Evolutionary conservation across 1,140 invertebrate genomes (phyloP), one percentile per base, ranked within the genome.

Genomic region (Cylas formicarius): DNA sequence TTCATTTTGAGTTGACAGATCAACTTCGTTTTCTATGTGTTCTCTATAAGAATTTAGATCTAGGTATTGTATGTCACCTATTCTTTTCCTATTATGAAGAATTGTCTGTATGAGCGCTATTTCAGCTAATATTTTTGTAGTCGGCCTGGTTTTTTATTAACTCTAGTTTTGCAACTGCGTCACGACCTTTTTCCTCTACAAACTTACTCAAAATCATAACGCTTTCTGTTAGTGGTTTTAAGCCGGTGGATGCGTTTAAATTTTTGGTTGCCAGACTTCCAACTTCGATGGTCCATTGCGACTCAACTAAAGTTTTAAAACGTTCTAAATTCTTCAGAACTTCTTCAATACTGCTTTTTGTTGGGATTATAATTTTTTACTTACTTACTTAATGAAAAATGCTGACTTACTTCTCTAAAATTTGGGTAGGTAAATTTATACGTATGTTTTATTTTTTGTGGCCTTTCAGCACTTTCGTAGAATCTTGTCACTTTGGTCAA

Each of bases 221-320:
- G 20, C 43, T 32, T 46, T 49, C 28, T 4, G 47, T 50, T 38
- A 53, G 11, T 6, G 47, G 47, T 35, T 53, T 53, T 1, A 28
- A 33, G 16, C 36, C 18, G 7, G 38, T 24, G 17, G 49, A 49
- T 31, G 44, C 46, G 37, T 50, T 34, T 19, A 53, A 22, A 28
- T 45, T 43, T 45, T 53, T 53, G 6, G 50, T 22, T 17, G 47
- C 50, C 21, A 53, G 24, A 34, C 35, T 53, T 10, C 46, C 32
- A 18, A 54, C 22, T 41, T 53, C 50, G 19, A 41, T 44, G 7
- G 50, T 38, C 50, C 46, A 52, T 21, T 52, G 46, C 2, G 19
- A 21, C 3, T 19, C 38, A 14, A 52, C 32, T 22, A 52, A n/a
- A 22, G 39, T 28, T 43, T 42, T 52, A 44, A 52, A 49, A 22